phyloP scores from a whole-genome alignment of 2,888 invertebrate species.

The Prostheceraeus crozeri region DNA sequence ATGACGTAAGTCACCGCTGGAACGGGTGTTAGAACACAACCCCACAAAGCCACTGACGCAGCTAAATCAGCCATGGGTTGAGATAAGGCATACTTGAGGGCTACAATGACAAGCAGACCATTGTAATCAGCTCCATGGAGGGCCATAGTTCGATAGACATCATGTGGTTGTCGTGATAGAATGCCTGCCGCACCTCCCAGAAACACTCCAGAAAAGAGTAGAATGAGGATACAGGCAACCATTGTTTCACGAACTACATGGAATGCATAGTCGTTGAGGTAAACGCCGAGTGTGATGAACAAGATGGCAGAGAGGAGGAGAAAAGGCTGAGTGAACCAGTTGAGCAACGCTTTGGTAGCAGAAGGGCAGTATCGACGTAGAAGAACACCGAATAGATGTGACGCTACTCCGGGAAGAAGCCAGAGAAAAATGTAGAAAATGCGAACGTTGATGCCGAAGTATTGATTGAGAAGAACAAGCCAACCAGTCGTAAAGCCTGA shows the following conservation, averaged over 20 bases:
- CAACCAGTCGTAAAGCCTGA: too few relatives aligned
- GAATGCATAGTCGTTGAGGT: constrained; percentile 13
- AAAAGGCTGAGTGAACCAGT: constrained; percentile 11
- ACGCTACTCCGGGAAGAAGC: neutral
- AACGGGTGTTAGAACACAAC: neutral
- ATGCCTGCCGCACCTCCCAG: neutral
- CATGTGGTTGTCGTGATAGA: neutral
- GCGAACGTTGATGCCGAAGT: too few relatives aligned
- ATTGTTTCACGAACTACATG: neutral
- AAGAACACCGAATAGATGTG: neutral
- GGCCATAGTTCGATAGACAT: neutral
- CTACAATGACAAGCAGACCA: neutral
- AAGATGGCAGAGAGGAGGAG: constrained; percentile 12
- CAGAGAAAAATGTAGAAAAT: too few relatives aligned
- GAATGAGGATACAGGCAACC: neutral
- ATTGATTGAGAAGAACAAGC: too few relatives aligned
- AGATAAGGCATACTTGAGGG: neutral
- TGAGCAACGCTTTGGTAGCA: neutral
- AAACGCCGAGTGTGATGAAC: constrained; percentile 6
- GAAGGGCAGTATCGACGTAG: neutral
- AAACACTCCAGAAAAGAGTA: neutral
- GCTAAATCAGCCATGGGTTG: neutral
- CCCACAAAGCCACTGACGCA: neutral
- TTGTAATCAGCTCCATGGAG: neutral
- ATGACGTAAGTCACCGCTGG: neutral